Evolutionary conservation across 1,140 invertebrate species (phyloP).

Genomic region (Cyclargus thomasi): DNA sequence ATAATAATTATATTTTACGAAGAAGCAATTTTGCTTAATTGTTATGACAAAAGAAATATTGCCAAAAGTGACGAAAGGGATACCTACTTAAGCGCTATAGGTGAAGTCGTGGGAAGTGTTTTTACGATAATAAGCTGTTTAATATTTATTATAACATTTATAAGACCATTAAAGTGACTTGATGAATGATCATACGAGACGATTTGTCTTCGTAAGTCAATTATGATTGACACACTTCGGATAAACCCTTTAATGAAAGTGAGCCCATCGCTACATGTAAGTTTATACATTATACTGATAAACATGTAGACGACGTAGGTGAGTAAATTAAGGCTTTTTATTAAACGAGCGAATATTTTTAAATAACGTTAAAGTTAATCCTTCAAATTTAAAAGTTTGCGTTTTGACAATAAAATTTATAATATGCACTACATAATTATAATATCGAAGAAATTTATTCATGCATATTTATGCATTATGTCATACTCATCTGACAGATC

Average conservation of each 20-base stretch:
- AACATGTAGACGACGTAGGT: not conserved
- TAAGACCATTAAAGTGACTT: not conserved
- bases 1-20: no score
- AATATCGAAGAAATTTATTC: no score
- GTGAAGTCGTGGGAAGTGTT: not conserved
- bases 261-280: not conserved
- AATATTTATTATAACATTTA: not conserved
- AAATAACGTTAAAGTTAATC: no score
- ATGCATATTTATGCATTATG: no score
- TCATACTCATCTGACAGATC: no score
- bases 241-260: conserved; percentile 1
- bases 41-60: no score
- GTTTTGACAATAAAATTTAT: no score
- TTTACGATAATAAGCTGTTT: not conserved
- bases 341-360: not conserved
- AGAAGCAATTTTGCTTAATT: no score
- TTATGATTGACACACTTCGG: not conserved
- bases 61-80: no score
- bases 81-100: not conserved
- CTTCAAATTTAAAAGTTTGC: no score
- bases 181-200: not conserved
- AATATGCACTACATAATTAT: no score
- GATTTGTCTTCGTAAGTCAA: conserved; percentile 1
- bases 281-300: no score
- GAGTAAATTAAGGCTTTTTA: not conserved